These are phyloP conservation scores for Hydractinia echinata DNA, from an alignment of 30 jellyfish, hydroid and myxozoan species.

Conservation along the genomic window DNA sequence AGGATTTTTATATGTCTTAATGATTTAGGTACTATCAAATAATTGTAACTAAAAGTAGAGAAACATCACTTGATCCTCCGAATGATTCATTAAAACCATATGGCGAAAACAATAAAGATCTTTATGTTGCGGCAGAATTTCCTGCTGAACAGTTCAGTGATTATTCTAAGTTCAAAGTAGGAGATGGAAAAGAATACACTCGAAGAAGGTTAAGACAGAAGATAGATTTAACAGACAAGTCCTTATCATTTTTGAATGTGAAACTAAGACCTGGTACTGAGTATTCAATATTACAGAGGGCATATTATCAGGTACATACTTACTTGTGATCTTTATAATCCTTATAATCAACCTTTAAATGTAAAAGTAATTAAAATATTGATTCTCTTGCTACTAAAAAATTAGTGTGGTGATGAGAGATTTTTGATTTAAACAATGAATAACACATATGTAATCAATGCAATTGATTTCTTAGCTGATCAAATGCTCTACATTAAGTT, in stretches of 20 bases:
- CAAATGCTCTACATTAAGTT: no score
- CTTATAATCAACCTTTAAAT: no score
- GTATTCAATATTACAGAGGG: constrained; percentile 56
- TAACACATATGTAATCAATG: no score
- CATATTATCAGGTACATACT: constrained; percentile 29
- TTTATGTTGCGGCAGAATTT: constrained; percentile 61
- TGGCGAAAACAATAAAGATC: constrained; percentile 36
- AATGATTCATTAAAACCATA: neutral
- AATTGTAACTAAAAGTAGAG: constrained; percentile 29
- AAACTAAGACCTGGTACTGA: constrained; percentile 40
- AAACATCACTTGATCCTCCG: constrained; percentile 10
- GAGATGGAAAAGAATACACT: constrained; percentile 61
- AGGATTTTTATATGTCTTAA: neutral
- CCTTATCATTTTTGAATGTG: constrained; percentile 34
- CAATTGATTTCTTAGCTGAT: no score
- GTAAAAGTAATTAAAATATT: no score
- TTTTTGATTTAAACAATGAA: no score
- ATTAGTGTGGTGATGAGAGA: no score
- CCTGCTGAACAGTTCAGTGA: constrained; percentile 31
- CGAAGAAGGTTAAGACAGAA: neutral
- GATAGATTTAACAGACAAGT: constrained; percentile 20
- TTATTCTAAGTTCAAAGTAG: constrained; percentile 27
- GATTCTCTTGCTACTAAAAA: no score
- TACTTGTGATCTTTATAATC: no score
- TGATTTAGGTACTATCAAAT: constrained; percentile 53